Base-by-base conservation (phyloP, 2,888 invertebrate species). In the Polylopha cassiicola region DNA sequence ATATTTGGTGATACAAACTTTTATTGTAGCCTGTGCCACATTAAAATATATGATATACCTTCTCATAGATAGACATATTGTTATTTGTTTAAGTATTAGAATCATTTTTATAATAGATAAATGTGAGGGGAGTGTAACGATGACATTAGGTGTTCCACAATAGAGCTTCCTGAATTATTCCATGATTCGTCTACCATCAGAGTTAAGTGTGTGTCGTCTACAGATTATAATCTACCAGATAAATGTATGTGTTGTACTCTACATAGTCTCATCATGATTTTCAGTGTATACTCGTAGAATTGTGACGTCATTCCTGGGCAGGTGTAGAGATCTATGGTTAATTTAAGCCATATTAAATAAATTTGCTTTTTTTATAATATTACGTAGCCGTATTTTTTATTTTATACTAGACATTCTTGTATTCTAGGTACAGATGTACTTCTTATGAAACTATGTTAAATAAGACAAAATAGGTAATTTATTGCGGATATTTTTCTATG, bases 11-110 rank as follows among this genome's bases (percentile, higher is more conserved):
- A 48, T 50, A 51, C 51, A 49, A 48, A 53, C 42, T 54, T 56
- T 55, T 55, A 65, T 58, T 55, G 68, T 81, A 80, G 80, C 66
- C 71, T 72, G 82, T 84, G 82, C 84, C 84, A 84, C 81, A 72
- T 71, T 60, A 65, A 63, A 76, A 73, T 70, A 69, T 73, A 65
- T 58, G 59, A 69, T 69, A 76, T 73, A 74, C 74, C 74, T 74
- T 62, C 75, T 65, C 65, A 53, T 78, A 80, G 80, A 73, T 80
- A 78, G 66, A 66, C 54, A 53, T 73, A 79, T 74, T 80, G 78
- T 81, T 80, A 72, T 78, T 71, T 63, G 60, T 70, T 72, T 67
- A 64, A 75, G 67, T 72, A 61, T 58, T 73, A 76, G 71, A 53
- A 63, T 70, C 65, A 70, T 70, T 71, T 79, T 63, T 72, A 73